phyloP scores from a whole-genome alignment of 2,888 invertebrate genomes.

The Apamea epomidion region DNA sequence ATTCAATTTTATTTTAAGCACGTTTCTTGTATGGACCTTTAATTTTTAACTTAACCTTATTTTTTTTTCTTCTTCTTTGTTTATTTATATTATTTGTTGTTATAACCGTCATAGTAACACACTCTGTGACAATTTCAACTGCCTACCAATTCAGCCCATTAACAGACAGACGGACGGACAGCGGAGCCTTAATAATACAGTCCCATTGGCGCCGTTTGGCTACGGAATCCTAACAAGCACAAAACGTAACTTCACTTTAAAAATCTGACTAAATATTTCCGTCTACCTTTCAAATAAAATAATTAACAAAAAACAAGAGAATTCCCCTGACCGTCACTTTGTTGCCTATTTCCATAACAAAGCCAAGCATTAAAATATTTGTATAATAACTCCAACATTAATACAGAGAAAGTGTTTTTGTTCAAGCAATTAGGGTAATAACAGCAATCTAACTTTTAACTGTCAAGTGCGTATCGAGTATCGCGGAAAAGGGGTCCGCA shows the following conservation, averaged over 20 bases:
- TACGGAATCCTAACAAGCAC: background rate
- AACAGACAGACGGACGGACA: too few relatives aligned
- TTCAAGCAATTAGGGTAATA: constrained; percentile 70
- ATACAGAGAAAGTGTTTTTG: constrained; percentile 74
- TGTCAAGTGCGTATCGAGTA: background rate
- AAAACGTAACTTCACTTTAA: background rate
- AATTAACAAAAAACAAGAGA: constrained; percentile 30
- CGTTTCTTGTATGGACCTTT: too few relatives aligned
- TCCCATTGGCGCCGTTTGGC: too few relatives aligned
- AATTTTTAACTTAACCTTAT: too few relatives aligned
- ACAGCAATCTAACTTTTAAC: constrained; percentile 59
- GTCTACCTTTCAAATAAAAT: constrained; percentile 26
- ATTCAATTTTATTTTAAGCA: too few relatives aligned
- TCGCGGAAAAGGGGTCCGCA: constrained; percentile 31
- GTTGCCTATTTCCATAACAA: constrained; percentile 41
- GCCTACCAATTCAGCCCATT: too few relatives aligned
- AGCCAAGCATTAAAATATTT: constrained; percentile 62
- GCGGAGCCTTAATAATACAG: too few relatives aligned
- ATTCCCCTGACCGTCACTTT: constrained; percentile 20
- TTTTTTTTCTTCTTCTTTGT: too few relatives aligned
- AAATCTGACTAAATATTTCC: constrained; percentile 17
- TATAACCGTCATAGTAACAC: too few relatives aligned
- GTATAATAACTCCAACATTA: constrained; percentile 64
- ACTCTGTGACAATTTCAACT: too few relatives aligned
- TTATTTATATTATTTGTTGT: too few relatives aligned